Base-by-base conservation (phyloP, 2,797 vertebrate species). In the Sternotherus odoratus region DNA sequence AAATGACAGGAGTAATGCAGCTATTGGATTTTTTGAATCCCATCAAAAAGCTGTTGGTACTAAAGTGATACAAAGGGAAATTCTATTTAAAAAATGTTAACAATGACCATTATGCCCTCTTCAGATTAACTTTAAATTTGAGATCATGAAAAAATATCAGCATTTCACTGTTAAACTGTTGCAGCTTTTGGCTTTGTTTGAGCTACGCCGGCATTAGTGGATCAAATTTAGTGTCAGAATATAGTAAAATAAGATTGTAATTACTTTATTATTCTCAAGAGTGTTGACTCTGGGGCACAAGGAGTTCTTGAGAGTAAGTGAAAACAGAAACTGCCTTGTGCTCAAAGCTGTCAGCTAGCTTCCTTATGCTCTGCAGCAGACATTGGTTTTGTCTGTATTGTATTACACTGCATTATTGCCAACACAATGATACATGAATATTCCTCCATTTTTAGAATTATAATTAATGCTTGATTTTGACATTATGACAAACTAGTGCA, bases 261-360 rank as follows among this genome's bases (percentile, higher is more conserved):
- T 97, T 97, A 97, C 95, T 97, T 97, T 96, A 95, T 97, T 97
- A 97, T 97, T 96, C 97, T 97, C 96, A 56, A 83, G 97, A 93
- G 98, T 93, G 96, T 92, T 95, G 95, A 94, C 95, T 97, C 95
- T 69, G 1, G 53, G 92, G 94, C 95, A 89, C 95, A 97, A 92
- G 95, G 95, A 97, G 94, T 94, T 97, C 95, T 97, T 96, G 83
- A 97, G 96, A 91, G 93, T 97, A 97, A 97, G 97, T 97, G 94
- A 96, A 98, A 98, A 98, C 97, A 98, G 96, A 98, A 97, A 95
- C 89, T 94, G 94, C 96, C 97, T 97, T 97, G 96, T 98, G 95
- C 95, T 97, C 46, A 26, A 95, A 96, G 95, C 95, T 97, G 95
- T 97, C 96, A 97, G 92, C 23, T 53, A 53, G 24, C 93, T 96